Evolutionary conservation across 2,113 vertebrate species (phyloP).

Genomic region (Corvus hawaiiensis): DNA sequence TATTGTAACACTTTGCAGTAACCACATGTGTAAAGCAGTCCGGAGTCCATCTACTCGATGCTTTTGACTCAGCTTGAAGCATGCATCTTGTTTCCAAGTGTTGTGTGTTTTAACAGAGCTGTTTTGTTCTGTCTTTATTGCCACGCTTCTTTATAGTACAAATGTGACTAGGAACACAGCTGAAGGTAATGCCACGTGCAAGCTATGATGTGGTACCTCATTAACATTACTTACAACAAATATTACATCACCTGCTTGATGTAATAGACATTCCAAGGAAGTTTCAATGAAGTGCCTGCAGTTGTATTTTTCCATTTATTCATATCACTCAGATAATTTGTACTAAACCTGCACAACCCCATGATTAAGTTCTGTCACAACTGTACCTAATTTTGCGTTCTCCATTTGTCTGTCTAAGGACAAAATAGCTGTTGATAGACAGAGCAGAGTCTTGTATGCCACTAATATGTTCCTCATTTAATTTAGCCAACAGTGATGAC

Average conservation of each 20-base stretch:
- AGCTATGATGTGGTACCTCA: conserved; percentile 79
- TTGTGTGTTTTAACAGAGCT: conserved; percentile 86
- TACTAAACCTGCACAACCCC: conserved; percentile 71
- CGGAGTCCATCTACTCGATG: neutral
- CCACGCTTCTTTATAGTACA: conserved; percentile 95
- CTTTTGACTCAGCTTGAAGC: conserved; percentile 58
- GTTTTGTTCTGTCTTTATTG: conserved; percentile 95
- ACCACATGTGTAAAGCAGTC: neutral
- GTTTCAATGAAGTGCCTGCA: conserved; percentile 63
- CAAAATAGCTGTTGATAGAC: conserved; percentile 45
- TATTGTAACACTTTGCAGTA: neutral
- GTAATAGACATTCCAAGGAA: conserved; percentile 76
- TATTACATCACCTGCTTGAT: conserved; percentile 84
- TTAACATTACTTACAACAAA: conserved; percentile 78
- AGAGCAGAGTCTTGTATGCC: neutral
- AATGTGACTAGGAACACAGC: conserved; percentile 96
- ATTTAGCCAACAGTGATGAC: conserved; percentile 59
- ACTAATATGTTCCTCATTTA: conserved; percentile 52
- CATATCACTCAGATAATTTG: conserved; percentile 72
- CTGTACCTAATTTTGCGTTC: conserved; percentile 78
- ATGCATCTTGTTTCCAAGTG: conserved; percentile 69
- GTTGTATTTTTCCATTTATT: conserved; percentile 71
- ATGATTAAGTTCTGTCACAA: conserved; percentile 81
- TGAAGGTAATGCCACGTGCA: conserved; percentile 89
- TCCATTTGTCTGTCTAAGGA: conserved; percentile 88